Base-by-base conservation (phyloP, 1,140 invertebrate species). In the Onthophagus taurus region DNA sequence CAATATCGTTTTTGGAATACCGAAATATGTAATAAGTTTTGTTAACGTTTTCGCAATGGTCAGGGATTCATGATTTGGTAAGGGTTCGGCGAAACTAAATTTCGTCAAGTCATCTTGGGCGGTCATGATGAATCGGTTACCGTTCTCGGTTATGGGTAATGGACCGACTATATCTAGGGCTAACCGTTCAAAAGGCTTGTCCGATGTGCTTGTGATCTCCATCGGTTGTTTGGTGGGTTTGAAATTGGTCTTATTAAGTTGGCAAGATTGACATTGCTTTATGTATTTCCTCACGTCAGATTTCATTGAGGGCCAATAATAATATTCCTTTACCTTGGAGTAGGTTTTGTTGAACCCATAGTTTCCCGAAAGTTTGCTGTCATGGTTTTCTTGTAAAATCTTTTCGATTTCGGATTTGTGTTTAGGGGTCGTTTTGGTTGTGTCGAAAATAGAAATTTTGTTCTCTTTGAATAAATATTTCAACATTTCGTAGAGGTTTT, bases 231-330 rank as follows among this genome's bases (percentile, higher is more conserved):
- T 52, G 35, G 42, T 41, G 26, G 21, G 44, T 42, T 50, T 50
- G n/a, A 49, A 29, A 19, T 44, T 33, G 29, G 41, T 48, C 52
- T 61, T 61, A 51, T 57, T 59, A 37, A 41, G 37, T 55, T 58
- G 53, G 48, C 59, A 61, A 13, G 43, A 47, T 30, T 45, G 7
- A 45, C 58, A 63, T 2, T 33, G 47, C 30, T 57, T 49, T 11
- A 64, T 47, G 36, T 57, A 62, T 12, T 52, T 50, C 43, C 56
- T 55, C 7, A 66, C 64, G 34, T 59, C 54, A 7, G 56, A 35
- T 39, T 56, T 61, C 58, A 65, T 63, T 3, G 53, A 53, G 46
- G 54, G 48, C 65, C 61, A 67, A 48, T 52, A 63, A 35, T 35
- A 35, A 14, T 60, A 44, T n/a, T 55, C 38, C 31, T 58, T 49